Evolutionary conservation across 2,113 vertebrate species (phyloP).

Genomic region (Apistogramma diplotaenia): DNA sequence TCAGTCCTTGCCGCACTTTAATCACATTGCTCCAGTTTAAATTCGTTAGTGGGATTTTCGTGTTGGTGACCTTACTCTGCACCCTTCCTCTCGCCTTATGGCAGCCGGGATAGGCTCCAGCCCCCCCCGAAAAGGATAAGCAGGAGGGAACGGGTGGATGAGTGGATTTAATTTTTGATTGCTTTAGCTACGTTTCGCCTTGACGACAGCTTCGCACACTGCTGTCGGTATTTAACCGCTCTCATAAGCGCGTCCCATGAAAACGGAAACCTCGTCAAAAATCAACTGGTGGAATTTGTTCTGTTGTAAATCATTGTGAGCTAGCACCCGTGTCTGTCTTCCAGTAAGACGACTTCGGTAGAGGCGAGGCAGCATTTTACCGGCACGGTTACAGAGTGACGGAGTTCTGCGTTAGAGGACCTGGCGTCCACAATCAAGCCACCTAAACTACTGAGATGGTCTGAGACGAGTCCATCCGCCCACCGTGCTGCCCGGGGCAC

Average conservation of each 20-base stretch:
- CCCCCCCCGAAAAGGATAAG: too few species aligned
- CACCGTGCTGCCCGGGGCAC: too few species aligned
- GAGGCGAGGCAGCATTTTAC: background rate
- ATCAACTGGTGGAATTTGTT: background rate
- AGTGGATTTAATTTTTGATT: background rate
- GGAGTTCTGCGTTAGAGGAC: background rate
- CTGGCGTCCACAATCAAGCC: background rate
- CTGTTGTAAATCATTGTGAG: background rate
- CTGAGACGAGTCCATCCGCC: background rate
- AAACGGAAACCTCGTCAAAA: rapidly evolving
- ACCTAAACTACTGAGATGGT: background rate
- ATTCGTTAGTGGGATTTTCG: rapidly evolving
- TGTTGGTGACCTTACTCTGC: too few species aligned
- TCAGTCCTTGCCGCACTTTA: background rate
- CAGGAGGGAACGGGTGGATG: too few species aligned
- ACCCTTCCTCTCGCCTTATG: too few species aligned
- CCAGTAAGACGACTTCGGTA: too few species aligned
- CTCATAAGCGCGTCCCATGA: background rate
- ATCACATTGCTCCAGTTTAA: background rate
- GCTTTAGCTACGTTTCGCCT: background rate
- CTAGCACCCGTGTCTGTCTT: too few species aligned
- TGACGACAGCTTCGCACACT: background rate
- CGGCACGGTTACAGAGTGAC: background rate
- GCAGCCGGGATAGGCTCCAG: too few species aligned
- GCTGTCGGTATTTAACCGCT: too few species aligned